Evolutionary conservation across 92 coral and sea anemone species (phyloP).

Genomic region (Galaxea fascicularis): DNA sequence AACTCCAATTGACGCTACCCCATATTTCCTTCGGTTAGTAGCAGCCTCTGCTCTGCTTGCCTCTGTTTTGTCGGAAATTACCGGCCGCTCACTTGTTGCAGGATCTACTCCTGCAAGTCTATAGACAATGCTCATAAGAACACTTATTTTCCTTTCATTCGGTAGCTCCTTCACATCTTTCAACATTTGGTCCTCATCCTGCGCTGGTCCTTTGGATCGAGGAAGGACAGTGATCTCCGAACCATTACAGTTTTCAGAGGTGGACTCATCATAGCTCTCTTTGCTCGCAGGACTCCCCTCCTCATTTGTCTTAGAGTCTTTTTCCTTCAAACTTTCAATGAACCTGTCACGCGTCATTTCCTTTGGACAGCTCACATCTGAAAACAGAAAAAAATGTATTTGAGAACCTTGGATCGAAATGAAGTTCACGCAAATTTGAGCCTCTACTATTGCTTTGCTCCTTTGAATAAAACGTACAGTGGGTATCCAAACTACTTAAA

Average conservation of each 20-base stretch:
- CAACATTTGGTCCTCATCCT: background rate
- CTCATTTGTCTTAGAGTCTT: background rate
- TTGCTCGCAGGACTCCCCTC: background rate
- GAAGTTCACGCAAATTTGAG: too few species aligned
- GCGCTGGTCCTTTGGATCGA: too few species aligned
- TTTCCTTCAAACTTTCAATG: background rate
- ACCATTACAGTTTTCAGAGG: too few species aligned
- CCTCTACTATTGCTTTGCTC: too few species aligned
- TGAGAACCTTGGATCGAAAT: too few species aligned
- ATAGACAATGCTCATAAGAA: background rate
- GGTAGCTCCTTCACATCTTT: background rate
- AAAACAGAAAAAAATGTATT: background rate
- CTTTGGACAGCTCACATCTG: background rate
- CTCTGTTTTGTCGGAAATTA: background rate
- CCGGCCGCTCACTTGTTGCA: background rate
- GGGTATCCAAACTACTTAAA: too few species aligned
- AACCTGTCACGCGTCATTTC: conserved; percentile 4
- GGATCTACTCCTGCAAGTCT: background rate
- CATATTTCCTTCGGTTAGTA: background rate
- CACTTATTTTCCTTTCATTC: background rate
- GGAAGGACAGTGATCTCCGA: too few species aligned
- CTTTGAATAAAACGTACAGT: too few species aligned
- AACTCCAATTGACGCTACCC: background rate
- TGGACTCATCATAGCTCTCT: background rate
- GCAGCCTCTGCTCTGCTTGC: background rate